phyloP scores from a whole-genome alignment of 1,140 invertebrate genomes.

The Laupala kohalensis region DNA sequence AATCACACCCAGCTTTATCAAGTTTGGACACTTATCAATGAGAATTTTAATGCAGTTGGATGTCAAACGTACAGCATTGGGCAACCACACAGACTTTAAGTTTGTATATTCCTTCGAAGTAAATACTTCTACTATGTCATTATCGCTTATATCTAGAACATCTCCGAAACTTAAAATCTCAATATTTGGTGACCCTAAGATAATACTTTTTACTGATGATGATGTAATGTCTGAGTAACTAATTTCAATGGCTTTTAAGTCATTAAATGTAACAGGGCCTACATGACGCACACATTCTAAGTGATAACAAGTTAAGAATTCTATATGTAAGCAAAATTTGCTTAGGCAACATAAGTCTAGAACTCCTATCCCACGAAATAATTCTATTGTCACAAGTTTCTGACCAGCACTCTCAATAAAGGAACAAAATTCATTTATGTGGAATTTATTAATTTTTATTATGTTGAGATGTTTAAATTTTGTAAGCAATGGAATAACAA shows the following conservation, averaged over 20 bases:
- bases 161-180: slow-evolving; percentile 46
- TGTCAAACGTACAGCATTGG: slow-evolving; percentile 41
- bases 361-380: slow-evolving; percentile 39
- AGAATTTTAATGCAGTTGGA: slow-evolving; percentile 40
- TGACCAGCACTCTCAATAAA: slow-evolving; percentile 38
- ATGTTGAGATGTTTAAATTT: slow-evolving; percentile 34
- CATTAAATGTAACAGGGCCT: slow-evolving; percentile 39
- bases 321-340: slow-evolving; percentile 37
- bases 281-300: slow-evolving; percentile 40
- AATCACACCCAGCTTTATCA: slow-evolving; percentile 43
- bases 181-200: slow-evolving; percentile 39
- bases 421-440: slow-evolving; percentile 40
- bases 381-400: slow-evolving; percentile 41
- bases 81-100: slow-evolving; percentile 48
- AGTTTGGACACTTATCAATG: slow-evolving; percentile 45
- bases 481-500: slow-evolving; percentile 35
- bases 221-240: slow-evolving; percentile 41
- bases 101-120: slow-evolving; percentile 37
- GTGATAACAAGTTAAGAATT: slow-evolving; percentile 44
- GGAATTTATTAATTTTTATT: slow-evolving; percentile 45
- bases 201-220: slow-evolving; percentile 38
- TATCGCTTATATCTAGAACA: slow-evolving; percentile 41
- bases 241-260: slow-evolving; percentile 45
- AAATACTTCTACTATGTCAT: slow-evolving; percentile 44
- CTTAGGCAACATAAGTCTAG: slow-evolving; percentile 44